A percentile compares a stretch with the other conserved stretches of the same genome.
Conservation (phyloP, 2,113 vertebrate species). For the Petaurus breviceps region DNA sequence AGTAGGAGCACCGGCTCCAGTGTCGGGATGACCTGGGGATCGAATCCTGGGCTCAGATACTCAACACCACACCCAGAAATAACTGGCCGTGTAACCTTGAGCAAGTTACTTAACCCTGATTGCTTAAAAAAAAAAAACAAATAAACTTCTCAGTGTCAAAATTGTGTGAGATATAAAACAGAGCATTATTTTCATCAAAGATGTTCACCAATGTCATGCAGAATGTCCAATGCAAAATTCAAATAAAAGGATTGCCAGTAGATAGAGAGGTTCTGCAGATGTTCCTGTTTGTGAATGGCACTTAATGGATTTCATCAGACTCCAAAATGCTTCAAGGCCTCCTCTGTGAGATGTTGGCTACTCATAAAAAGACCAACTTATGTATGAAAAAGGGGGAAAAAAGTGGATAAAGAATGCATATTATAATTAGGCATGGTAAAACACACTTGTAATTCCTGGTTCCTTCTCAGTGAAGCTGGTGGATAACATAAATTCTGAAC, state of each 20-base stretch:
- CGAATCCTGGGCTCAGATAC: too few species aligned
- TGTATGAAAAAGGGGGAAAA: not conserved
- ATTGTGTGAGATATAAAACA: not conserved
- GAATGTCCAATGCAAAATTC: not conserved
- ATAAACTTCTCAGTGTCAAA: too few species aligned
- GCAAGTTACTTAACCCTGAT: too few species aligned
- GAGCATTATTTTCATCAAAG: not conserved
- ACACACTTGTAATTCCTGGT: not conserved
- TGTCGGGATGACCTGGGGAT: too few species aligned
- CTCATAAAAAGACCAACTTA: not conserved
- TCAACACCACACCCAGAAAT: too few species aligned
- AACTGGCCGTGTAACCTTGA: too few species aligned
- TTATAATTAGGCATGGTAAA: not conserved
- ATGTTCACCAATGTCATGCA: not conserved
- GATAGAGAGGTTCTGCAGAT: not conserved
- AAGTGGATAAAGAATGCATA: not conserved
- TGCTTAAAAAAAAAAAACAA: too few species aligned
- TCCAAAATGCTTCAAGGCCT: not conserved
- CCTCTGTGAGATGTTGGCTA: not conserved
- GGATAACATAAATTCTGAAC: not conserved
- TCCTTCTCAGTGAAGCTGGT: not conserved
- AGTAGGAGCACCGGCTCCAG: too few species aligned
- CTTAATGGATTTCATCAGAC: not conserved
- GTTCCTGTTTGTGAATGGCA: not conserved
- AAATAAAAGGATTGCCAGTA: not conserved